Evolutionary conservation across 2,113 vertebrate species (phyloP).

Genomic region (Embiotoca jacksoni): DNA sequence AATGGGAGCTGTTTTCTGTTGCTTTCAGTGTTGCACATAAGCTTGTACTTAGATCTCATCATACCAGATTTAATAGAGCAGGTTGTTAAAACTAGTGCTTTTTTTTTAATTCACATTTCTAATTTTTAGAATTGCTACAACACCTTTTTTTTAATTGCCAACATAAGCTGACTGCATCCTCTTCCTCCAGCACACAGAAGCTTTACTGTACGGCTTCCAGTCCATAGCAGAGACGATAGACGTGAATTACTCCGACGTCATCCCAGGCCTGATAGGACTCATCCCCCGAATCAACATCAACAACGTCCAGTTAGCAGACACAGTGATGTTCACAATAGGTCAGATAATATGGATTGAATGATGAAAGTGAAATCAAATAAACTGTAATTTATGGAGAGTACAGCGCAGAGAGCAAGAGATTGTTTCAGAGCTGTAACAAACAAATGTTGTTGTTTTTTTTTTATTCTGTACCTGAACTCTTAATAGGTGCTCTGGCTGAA

Average conservation of each 20-base stretch:
- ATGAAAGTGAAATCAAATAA: background rate
- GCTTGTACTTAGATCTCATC: constrained; percentile 10
- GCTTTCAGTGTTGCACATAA: constrained; percentile 1
- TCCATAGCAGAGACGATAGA: constrained; percentile 99
- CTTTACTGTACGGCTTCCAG: constrained; percentile 97
- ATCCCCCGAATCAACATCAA: constrained; percentile 98
- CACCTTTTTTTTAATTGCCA: too few relatives aligned
- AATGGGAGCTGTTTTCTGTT: constrained; percentile 18
- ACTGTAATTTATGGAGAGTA: background rate
- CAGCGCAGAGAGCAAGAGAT: background rate
- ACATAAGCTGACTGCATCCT: background rate
- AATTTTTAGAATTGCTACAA: too few relatives aligned
- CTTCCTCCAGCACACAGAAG: constrained; percentile 92
- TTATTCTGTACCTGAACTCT: background rate
- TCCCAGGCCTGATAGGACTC: constrained; percentile 96
- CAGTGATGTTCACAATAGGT: constrained; percentile 99
- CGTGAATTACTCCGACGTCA: constrained; percentile 98
- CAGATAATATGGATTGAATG: constrained; percentile 9
- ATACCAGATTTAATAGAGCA: background rate
- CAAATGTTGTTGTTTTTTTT: too few relatives aligned
- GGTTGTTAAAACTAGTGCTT: too few relatives aligned
- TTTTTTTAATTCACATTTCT: too few relatives aligned
- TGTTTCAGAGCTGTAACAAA: background rate
- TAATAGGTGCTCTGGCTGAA: constrained; percentile 93
- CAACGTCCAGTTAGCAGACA: constrained; percentile 97